Evolutionary conservation across 2,888 invertebrate genomes (phyloP).

Genomic region (Halictus ligatus): DNA sequence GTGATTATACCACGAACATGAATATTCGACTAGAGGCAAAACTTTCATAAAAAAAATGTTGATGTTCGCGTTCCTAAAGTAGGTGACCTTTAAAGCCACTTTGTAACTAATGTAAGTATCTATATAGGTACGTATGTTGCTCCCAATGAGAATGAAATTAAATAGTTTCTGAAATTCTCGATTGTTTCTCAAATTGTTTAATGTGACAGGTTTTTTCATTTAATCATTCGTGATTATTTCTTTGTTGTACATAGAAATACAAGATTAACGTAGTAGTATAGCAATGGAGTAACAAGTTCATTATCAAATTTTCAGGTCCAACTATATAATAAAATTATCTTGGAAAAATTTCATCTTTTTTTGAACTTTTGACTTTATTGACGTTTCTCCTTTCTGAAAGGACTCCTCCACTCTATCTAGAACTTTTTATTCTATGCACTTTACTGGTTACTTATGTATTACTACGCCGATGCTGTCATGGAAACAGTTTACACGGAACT

Average conservation of each 20-base stretch:
- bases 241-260: not conserved
- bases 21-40: not conserved
- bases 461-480: constrained; percentile 74
- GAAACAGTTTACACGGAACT: constrained; percentile 78
- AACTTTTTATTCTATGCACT: constrained; percentile 24
- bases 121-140: not conserved
- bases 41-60: not conserved
- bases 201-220: too few species aligned
- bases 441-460: constrained; percentile 49
- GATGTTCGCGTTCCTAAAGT: not conserved
- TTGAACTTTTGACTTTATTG: not conserved
- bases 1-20: not conserved
- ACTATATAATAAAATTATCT: not conserved
- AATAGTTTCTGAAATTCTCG: not conserved
- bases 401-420: not conserved
- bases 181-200: not conserved
- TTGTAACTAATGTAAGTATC: not conserved
- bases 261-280: not conserved
- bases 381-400: not conserved
- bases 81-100: not conserved
- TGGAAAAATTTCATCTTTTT: not conserved
- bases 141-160: not conserved
- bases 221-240: not conserved
- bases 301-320: not conserved
- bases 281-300: not conserved